Percentiles rank a stretch among this genome's conserved stretches.
Conservation (phyloP, 2,888 invertebrate species). For the Diogma glabrata region DNA sequence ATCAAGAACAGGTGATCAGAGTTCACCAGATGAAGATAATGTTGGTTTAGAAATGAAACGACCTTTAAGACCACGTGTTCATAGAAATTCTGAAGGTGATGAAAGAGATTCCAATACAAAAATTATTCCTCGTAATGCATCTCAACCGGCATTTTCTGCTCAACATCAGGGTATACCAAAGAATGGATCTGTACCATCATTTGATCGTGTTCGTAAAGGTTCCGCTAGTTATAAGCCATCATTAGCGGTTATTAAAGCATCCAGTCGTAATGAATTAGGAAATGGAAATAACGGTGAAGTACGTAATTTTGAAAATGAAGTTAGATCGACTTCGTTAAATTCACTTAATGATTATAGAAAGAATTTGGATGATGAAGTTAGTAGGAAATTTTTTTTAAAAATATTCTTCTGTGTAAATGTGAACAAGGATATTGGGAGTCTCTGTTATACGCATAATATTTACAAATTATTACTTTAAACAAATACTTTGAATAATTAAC, state of each 20-base stretch:
- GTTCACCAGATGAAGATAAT: slow-evolving; percentile 18
- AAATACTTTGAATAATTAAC: too few species aligned
- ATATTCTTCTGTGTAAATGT: too few species aligned
- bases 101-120: slow-evolving; percentile 30
- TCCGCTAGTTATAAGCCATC: slow-evolving; percentile 76
- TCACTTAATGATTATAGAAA: neutral
- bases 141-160: slow-evolving; percentile 73
- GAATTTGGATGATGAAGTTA: slow-evolving; percentile 5
- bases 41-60: slow-evolving; percentile 22
- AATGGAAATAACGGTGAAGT: slow-evolving; percentile 61
- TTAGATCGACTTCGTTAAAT: neutral
- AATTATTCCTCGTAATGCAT: slow-evolving; percentile 69
- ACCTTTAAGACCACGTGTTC: slow-evolving; percentile 23
- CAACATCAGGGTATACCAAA: slow-evolving; percentile 61
- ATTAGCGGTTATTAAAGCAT: slow-evolving; percentile 66
- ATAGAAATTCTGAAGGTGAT: slow-evolving; percentile 33
- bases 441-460: too few species aligned
- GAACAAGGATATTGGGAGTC: too few species aligned
- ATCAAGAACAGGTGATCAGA: slow-evolving; percentile 52
- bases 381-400: slow-evolving; percentile 1
- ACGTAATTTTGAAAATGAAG: slow-evolving; percentile 37
- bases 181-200: slow-evolving; percentile 83
- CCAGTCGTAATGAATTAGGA: slow-evolving; percentile 57
- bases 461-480: too few species aligned
- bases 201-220: slow-evolving; percentile 74